Evolutionary conservation across 2,888 invertebrate species (phyloP).

Genomic region (Chrysodeixis includens): DNA sequence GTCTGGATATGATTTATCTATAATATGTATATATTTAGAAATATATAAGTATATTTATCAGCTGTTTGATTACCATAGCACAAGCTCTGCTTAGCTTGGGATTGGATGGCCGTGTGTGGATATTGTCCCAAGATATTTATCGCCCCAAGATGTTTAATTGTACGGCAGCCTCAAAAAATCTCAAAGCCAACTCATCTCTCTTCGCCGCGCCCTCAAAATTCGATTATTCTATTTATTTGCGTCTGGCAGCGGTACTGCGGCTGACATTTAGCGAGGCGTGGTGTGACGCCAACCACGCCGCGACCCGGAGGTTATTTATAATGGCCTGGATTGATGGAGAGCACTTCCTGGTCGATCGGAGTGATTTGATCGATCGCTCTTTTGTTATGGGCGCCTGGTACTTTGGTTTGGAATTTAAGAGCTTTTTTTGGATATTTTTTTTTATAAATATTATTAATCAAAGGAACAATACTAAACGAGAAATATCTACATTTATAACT

Average conservation of each 20-base stretch:
- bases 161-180: too few relatives aligned
- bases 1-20: too few relatives aligned
- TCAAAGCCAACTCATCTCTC: conserved; percentile 45
- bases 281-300: conserved; percentile 47
- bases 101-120: too few relatives aligned
- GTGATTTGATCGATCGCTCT: conserved; percentile 27
- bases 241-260: conserved; percentile 32
- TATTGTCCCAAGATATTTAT: too few relatives aligned
- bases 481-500: too few relatives aligned
- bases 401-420: conserved; percentile 3
- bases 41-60: too few relatives aligned
- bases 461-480: too few relatives aligned
- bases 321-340: conserved; percentile 38
- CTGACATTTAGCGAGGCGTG: conserved; percentile 50
- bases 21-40: too few relatives aligned
- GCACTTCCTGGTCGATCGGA: conserved; percentile 52
- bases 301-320: conserved; percentile 57
- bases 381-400: conserved; percentile 19
- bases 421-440: background rate
- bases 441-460: too few relatives aligned
- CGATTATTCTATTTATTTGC: conserved; percentile 42
- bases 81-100: too few relatives aligned
- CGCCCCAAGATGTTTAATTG: too few relatives aligned
- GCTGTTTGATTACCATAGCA: too few relatives aligned
- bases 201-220: conserved; percentile 56